These are phyloP conservation scores for Campylomormyrus tamandua DNA, from an alignment of 2,113 vertebrate genomes.

Conservation along the genomic window DNA sequence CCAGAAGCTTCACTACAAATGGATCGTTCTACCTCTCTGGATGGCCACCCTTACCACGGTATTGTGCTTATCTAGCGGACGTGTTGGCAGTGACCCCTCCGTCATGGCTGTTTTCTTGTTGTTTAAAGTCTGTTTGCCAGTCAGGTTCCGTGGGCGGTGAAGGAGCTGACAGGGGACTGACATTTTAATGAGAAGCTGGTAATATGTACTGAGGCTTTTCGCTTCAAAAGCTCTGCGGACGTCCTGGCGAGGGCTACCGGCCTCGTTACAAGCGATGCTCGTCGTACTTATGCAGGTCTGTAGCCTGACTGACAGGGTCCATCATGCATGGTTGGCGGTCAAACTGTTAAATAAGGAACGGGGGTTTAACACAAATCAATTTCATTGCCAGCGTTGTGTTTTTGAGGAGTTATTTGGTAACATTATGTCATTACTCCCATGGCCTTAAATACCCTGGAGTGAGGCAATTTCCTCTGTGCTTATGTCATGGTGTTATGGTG, in stretches of 20 bases:
- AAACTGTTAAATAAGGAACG: neutral
- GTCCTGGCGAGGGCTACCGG: neutral
- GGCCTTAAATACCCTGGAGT: slow-evolving; percentile 32
- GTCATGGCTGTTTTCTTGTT: neutral
- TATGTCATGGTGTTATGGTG: slow-evolving; percentile 40
- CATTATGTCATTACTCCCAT: slow-evolving; percentile 37
- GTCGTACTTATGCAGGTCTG: neutral
- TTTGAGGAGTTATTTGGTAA: slow-evolving; percentile 13
- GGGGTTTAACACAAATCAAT: neutral
- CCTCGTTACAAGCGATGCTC: neutral
- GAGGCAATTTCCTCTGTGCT: slow-evolving; percentile 40
- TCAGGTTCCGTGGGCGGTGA: neutral
- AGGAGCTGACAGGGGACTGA: slow-evolving; percentile 7
- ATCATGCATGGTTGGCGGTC: neutral
- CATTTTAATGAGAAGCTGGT: slow-evolving; percentile 19
- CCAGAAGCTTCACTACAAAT: neutral
- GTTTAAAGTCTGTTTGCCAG: slow-evolving; percentile 8
- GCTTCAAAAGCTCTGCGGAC: slow-evolving; percentile 14
- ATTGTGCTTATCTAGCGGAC: neutral
- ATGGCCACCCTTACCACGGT: neutral
- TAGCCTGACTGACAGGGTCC: neutral
- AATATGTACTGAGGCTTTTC: slow-evolving; percentile 10
- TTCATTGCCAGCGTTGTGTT: neutral
- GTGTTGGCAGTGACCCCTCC: neutral
- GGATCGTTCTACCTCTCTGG: neutral